Percentiles rank a stretch among this genome's conserved stretches.
These are phyloP conservation scores for Noctua pronuba DNA, from an alignment of 2,888 invertebrate genomes.

Conservation along the genomic window DNA sequence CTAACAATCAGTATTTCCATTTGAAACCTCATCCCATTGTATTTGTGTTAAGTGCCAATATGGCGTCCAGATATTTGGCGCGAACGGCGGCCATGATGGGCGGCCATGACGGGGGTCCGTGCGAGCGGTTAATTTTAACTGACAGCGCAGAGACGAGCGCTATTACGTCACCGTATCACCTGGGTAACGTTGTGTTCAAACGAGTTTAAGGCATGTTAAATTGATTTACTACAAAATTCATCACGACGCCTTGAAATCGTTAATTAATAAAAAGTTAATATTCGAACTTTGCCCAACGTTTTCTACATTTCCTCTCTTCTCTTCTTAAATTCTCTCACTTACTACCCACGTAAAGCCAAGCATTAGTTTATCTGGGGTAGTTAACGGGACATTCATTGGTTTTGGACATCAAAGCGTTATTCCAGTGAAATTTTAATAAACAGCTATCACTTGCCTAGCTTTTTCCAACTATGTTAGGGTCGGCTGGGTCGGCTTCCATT, in stretches of 20 bases:
- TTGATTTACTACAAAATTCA: background rate
- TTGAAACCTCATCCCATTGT: slow-evolving; percentile 30
- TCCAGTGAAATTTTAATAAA: background rate
- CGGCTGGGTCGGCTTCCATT: background rate
- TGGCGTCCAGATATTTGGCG: slow-evolving; percentile 46
- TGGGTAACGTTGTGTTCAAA: slow-evolving; percentile 16
- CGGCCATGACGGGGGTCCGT: slow-evolving; percentile 24
- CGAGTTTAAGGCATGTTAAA: slow-evolving; percentile 2
- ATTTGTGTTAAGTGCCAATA: slow-evolving; percentile 46
- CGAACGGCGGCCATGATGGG: slow-evolving; percentile 58
- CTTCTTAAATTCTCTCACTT: background rate
- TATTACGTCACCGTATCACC: slow-evolving; percentile 37
- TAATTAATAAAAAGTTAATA: background rate
- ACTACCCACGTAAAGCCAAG: background rate
- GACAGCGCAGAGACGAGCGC: slow-evolving; percentile 43
- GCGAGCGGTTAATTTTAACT: slow-evolving; percentile 48
- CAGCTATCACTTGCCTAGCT: background rate
- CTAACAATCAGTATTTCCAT: slow-evolving; percentile 35
- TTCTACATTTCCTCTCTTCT: background rate
- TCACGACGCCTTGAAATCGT: background rate
- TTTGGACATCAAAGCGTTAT: background rate
- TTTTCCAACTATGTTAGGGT: background rate
- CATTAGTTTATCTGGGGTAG: background rate
- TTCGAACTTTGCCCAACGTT: background rate
- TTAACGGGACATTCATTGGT: background rate